Base-by-base conservation (phyloP, 2,888 invertebrate genomes). In the Papilio gigon region DNA sequence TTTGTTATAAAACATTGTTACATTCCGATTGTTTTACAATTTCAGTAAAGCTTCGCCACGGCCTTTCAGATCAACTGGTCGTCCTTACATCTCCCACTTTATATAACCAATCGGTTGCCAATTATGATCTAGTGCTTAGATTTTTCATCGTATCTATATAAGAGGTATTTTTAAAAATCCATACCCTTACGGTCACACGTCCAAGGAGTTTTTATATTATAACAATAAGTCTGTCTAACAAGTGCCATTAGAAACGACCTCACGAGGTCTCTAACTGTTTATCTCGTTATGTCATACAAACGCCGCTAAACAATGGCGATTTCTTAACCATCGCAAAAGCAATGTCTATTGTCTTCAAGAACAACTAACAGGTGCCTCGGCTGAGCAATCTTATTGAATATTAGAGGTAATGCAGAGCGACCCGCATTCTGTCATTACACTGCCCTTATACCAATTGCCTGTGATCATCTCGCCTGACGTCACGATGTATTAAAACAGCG, bases 31-130 rank as follows among this genome's bases (percentile, higher is more conserved):
- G 1, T 17, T 44, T 6, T 42, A n/a, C 40, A 5, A 42, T 11
- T 44, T 25, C 5, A 27, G 20, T 50, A 50, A 1, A 50, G 27
- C 50, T 50, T 8, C 53, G n/a, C 53, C 3, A 59, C n/a, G 59
- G 3, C 79, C 80, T 84, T 88, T 88, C 88, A 85, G 80, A 89
- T 88, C 90, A 91, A 90, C 90, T 90, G 90, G 88, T 89, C 84
- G 85, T 73, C 75, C 86, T 88, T 89, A 89, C 89, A 87, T 88
- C 88, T 85, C 83, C 82, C 84, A 84, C 82, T 87, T 85, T 76
- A 84, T 85, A 84, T 86, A 89, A 90, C 90, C 88, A 90, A 89
- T 88, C 79, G 82, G 75, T 78, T 82, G 82, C 89, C 81, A 81
- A 86, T 79, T 86, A 87, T 82, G 83, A 63, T 61, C 53, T 8